Conservation (phyloP, 2,113 vertebrate genomes). For the Ctenodactylus gundi region DNA sequence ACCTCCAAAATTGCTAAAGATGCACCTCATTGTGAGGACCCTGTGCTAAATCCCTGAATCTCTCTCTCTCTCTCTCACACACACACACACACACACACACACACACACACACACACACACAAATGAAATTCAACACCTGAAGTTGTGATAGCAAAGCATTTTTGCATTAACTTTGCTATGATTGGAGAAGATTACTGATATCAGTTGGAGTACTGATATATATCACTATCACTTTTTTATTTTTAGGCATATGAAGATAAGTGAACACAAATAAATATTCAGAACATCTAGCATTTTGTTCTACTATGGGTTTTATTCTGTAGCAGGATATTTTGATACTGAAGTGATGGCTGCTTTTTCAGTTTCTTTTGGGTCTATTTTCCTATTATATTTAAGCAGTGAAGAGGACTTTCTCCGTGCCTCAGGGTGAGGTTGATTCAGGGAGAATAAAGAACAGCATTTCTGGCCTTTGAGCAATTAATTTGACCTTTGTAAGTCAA, state of each 20-base stretch:
- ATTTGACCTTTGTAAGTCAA: conserved; percentile 69
- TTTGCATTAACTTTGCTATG: neutral
- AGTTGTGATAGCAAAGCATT: neutral
- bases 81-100: too few relatives aligned
- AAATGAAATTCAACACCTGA: neutral
- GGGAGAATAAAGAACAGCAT: conserved; percentile 45
- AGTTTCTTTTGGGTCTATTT: conserved; percentile 23
- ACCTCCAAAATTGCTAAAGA: too few relatives aligned
- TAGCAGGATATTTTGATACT: neutral
- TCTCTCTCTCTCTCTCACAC: too few relatives aligned
- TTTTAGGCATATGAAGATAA: conserved; percentile 5
- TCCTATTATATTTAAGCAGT: conserved; percentile 46
- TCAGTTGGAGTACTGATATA: neutral
- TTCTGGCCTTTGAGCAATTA: conserved; percentile 70
- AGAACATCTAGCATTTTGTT: neutral
- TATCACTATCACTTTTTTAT: neutral
- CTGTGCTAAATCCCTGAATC: too few relatives aligned
- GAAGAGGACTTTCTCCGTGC: conserved; percentile 30
- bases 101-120: too few relatives aligned
- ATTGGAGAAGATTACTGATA: neutral
- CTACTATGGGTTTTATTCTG: neutral
- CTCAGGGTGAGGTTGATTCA: conserved; percentile 47
- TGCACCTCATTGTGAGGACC: too few relatives aligned
- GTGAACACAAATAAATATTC: neutral
- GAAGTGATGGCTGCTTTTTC: neutral